Evolutionary conservation across 2,888 invertebrate genomes (phyloP), one percentile per base, ranked within the genome.

Genomic region (Falcaria lacertinaria): DNA sequence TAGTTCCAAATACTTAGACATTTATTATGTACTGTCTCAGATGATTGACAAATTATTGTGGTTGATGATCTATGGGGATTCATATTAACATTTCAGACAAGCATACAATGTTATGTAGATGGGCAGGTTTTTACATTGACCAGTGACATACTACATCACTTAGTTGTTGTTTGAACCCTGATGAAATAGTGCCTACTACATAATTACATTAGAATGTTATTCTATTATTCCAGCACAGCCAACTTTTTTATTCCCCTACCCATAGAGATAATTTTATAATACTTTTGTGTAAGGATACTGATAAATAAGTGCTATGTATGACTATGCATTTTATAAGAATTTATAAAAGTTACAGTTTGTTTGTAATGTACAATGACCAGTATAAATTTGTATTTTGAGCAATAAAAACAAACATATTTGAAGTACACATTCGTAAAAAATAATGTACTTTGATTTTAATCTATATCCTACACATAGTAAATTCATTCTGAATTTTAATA

Each of bases 221-320:
- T 63, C 56, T 69, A 69, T 56, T 59, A 19, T 65, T 67, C 69
- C 65, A 51, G 75, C 83, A 83, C 83, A 83, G 83, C 83, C 83
- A 80, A 73, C 65, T 69, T 74, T 72, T 69, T 74, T 74, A 70
- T 75, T 80, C 66, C 69, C 58, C 73, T 75, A 74, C 70, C 62
- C 60, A 68, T 69, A 65, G 47, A 61, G 46, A 63, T 62, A 62
- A 57, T 58, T 54, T 54, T 63, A 64, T 67, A 72, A 72, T 73
- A 72, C 66, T 71, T 70, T 57, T 54, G 55, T 58, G 62, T 57
- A 56, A 50, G 50, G 19, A 4, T 19, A 19, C 51, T 57, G 52
- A 48, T 47, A 39, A 44, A 28, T 14, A 33, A 15, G 43, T 49
- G 43, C 52, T 54, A 54, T 52, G 40, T 57, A 51, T 48, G 54